A percentile compares a stretch with the other conserved stretches of the same genome.
Conservation (phyloP, 2,113 vertebrate species). For the Pycnonotus jocosus region DNA sequence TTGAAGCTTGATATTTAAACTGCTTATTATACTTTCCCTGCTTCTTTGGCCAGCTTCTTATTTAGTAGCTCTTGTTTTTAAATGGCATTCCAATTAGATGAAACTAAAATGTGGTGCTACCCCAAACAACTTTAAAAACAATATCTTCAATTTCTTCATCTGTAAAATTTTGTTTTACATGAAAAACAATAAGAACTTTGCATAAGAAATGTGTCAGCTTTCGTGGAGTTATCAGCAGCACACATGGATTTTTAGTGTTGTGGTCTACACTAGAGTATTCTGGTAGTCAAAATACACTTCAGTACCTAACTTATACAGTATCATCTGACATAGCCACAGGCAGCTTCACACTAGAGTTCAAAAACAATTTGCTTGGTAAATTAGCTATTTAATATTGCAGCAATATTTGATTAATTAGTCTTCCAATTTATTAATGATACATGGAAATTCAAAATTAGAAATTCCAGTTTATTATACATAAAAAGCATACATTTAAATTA, state of each 20-base stretch:
- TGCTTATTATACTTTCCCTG: neutral
- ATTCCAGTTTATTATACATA: neutral
- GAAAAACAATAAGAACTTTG: neutral
- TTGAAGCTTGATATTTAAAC: neutral
- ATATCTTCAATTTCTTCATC: neutral
- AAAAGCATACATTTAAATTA: slow-evolving; percentile 6
- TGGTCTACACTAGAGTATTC: neutral
- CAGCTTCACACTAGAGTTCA: neutral
- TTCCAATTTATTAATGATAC: slow-evolving; percentile 6
- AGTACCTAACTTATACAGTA: neutral
- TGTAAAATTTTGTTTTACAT: neutral
- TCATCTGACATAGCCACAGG: neutral
- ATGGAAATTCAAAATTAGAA: slow-evolving; percentile 17
- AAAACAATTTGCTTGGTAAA: slow-evolving; percentile 25
- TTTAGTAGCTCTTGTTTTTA: neutral
- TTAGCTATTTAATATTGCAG: slow-evolving; percentile 1
- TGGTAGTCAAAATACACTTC: neutral
- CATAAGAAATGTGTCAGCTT: neutral
- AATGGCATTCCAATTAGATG: neutral
- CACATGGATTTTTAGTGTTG: neutral
- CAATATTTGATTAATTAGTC: slow-evolving; percentile 36
- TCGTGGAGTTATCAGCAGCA: neutral
- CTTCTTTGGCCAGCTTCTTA: neutral
- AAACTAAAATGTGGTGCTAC: neutral
- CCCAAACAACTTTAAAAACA: neutral